Conservation (phyloP, 2,113 vertebrate genomes). For the Tachysurus fulvidraco region DNA sequence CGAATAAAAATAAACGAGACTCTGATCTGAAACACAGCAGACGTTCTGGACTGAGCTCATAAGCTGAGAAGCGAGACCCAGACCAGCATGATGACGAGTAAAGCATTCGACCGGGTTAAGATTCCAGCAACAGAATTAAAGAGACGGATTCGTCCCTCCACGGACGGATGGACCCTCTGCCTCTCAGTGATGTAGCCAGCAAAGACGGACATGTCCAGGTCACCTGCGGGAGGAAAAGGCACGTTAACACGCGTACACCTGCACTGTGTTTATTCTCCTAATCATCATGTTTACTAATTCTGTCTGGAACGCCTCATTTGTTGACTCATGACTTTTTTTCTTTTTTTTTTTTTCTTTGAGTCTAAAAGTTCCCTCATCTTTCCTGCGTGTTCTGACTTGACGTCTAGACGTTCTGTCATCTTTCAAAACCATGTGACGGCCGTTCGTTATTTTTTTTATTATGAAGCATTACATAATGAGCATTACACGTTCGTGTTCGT, state of each 20-base stretch:
- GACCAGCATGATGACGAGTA: slow-evolving; percentile 50
- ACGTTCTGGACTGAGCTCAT: not conserved
- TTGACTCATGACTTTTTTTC: not conserved
- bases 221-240: slow-evolving; percentile 69
- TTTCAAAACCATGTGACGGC: not conserved
- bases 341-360: no score
- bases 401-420: not conserved
- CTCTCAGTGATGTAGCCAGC: slow-evolving; percentile 79
- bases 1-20: slow-evolving; percentile 44
- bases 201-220: slow-evolving; percentile 80
- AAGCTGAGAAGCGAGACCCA: slow-evolving; percentile 44
- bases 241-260: not conserved
- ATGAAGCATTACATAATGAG: no score
- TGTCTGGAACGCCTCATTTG: not conserved
- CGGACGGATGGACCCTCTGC: slow-evolving; percentile 76
- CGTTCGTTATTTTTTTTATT: not conserved
- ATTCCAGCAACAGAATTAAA: slow-evolving; percentile 52
- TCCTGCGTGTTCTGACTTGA: not conserved
- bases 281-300: not conserved
- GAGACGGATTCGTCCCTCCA: slow-evolving; percentile 86
- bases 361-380: no score
- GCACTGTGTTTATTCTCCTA: not conserved
- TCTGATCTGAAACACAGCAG: slow-evolving; percentile 16
- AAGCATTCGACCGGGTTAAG: slow-evolving; percentile 45
- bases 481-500: not conserved